Base-by-base conservation (phyloP, 1,140 invertebrate species). In the Heliconius hermathena region DNA sequence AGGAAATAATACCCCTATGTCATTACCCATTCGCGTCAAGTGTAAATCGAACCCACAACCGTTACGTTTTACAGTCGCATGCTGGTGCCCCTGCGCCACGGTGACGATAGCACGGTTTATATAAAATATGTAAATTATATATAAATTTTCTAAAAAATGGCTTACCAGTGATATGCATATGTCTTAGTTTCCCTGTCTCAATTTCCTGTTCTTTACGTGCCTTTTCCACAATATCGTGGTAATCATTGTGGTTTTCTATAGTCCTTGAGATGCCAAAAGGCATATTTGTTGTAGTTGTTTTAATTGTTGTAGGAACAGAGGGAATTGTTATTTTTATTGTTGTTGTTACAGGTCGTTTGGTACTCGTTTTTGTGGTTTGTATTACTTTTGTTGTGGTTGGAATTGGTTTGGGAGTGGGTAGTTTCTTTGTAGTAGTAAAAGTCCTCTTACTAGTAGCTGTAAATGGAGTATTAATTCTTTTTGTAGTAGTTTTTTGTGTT, bases 141-240 rank as follows among this genome's bases (percentile, higher is more conserved):
- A 16, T 13, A 11, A 46, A 1, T 8, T 52, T 52, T 52, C 18
- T 52, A 8, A 20, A 52, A 52, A 20, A 66, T 29, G 54, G 20
- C 71, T 75, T 66, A 82, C 81, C 75, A 29, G 73, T 22, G 3
- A 29, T 13, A 4, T 20, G n/a, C 52, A 41, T 57, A 20, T 38
- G 38, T 57, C 38, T 13, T 22, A 71, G 60, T 73, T 79, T 81
- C n/a, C 60, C 81, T 2, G 20, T 74, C 77, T 83, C 82, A n/a
- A 83, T 78, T 9, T 70, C 18, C 38, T 84, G 71, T 73, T 87
- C 83, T 29, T 83, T 83, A 22, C 78, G 84, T n/a, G 72, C 72
- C 71, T 85, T 87, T 72, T 77, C 83, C 3, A 81, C 71, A 16
- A 76, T 71, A 20, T 82, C 81, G 49, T 81, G 74, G 26, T 83